Percentiles rank a stretch among this genome's conserved stretches.
Evolutionary conservation across 1,140 invertebrate species (phyloP).

Genomic region (Drosophila trapezifrons): DNA sequence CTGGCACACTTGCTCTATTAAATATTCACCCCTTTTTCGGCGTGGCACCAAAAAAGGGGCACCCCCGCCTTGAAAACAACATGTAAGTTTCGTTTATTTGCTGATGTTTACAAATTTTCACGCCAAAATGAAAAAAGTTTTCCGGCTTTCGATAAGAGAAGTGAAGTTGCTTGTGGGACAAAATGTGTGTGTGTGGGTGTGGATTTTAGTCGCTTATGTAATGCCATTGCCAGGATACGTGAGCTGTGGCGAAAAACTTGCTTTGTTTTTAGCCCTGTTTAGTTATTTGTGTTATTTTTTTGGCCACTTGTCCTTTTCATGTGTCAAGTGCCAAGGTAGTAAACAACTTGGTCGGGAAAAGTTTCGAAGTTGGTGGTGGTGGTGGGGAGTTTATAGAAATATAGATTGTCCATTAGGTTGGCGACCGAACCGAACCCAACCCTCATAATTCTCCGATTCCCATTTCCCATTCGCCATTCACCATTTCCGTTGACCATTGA

Average conservation of each 20-base stretch:
- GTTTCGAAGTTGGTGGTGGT: neutral
- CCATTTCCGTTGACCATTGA: conserved; percentile 39
- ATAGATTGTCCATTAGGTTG: conserved; percentile 27
- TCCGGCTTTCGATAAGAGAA: conserved; percentile 20
- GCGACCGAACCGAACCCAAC: neutral
- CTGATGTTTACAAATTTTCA: conserved; percentile 82
- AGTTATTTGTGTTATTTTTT: conserved; percentile 2
- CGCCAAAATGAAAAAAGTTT: conserved; percentile 80
- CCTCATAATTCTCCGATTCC: conserved; percentile 36
- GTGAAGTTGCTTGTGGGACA: conserved; percentile 15
- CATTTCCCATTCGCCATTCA: conserved; percentile 9
- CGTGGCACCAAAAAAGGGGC: neutral
- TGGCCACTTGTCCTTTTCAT: conserved; percentile 64
- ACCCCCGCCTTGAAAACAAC: conserved; percentile 18
- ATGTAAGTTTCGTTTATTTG: conserved; percentile 71
- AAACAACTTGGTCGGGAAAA: conserved; percentile 59
- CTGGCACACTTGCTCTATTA: conserved; percentile 58
- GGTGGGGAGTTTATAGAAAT: conserved; percentile 37
- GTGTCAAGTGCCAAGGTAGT: conserved; percentile 68
- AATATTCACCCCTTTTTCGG: conserved; percentile 75
- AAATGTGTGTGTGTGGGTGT: neutral
- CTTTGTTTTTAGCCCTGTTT: conserved; percentile 14
- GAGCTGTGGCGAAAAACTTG: too few species aligned
- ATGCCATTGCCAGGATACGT: conserved; percentile 28
- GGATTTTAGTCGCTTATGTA: conserved; percentile 28